Conservation (phyloP, 2,888 invertebrate genomes). For the Dexiosoma caninum region DNA sequence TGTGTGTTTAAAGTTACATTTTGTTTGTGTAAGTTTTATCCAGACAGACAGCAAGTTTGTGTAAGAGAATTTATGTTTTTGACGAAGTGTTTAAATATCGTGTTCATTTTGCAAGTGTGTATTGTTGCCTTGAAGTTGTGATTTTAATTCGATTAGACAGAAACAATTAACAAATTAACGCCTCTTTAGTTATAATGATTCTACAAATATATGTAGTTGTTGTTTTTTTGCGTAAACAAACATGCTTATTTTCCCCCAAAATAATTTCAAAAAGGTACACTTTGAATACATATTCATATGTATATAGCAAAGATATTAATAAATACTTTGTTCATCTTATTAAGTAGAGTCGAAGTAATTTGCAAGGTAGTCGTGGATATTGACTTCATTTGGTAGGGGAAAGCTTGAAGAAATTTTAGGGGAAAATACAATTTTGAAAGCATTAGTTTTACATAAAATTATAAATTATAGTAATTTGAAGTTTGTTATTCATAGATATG, state of each 20-base stretch:
- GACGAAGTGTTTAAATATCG: conserved; percentile 13
- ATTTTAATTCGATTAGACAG: conserved; percentile 78
- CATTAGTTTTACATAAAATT: too few species aligned
- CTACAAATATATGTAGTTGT: conserved; percentile 38
- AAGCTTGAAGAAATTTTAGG: too few species aligned
- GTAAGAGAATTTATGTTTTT: not conserved
- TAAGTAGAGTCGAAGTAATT: too few species aligned
- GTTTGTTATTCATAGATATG: too few species aligned
- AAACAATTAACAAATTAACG: conserved; percentile 78
- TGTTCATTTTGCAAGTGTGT: conserved; percentile 48
- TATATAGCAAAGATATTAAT: too few species aligned
- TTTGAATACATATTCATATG: too few species aligned
- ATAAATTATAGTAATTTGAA: too few species aligned
- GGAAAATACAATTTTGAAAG: too few species aligned
- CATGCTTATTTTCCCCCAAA: not conserved
- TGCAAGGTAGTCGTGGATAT: too few species aligned
- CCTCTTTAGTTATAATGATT: conserved; percentile 70
- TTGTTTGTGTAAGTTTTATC: not conserved
- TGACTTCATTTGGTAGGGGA: too few species aligned
- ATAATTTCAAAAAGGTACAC: too few species aligned
- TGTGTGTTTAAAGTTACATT: not conserved
- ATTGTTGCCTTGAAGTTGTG: conserved; percentile 69
- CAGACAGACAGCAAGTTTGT: not conserved
- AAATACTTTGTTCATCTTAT: too few species aligned
- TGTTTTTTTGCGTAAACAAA: not conserved